These are phyloP conservation scores for Trichopria drosophilae DNA, from an alignment of 2,888 invertebrate species.

Conservation along the genomic window DNA sequence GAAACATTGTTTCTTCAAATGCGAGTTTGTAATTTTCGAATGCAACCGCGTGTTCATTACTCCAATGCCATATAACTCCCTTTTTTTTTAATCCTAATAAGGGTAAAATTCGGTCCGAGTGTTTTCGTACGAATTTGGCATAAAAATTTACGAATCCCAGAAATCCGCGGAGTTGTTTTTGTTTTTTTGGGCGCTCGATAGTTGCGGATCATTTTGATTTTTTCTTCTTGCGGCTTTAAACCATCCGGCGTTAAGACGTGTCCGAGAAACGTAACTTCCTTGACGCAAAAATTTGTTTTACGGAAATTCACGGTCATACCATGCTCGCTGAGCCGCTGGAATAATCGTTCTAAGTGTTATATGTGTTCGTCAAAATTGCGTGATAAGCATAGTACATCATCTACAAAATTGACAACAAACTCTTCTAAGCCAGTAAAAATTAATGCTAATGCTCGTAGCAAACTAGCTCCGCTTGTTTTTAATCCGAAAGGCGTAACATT, in stretches of 20 bases:
- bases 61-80: constrained; percentile 24
- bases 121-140: constrained; percentile 9
- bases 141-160: no score
- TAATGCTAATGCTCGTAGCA: no score
- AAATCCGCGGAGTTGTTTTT: constrained; percentile 18
- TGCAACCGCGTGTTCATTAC: constrained; percentile 8
- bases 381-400: neutral
- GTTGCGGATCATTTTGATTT: constrained; percentile 9
- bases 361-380: neutral
- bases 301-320: no score
- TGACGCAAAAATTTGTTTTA: no score
- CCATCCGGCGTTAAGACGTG: no score
- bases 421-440: neutral
- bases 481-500: no score
- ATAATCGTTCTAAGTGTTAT: neutral
- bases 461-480: no score
- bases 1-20: constrained; percentile 15
- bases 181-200: constrained; percentile 11
- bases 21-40: constrained; percentile 21
- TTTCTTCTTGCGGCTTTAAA: no score
- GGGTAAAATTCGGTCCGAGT: constrained; percentile 13
- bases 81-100: constrained; percentile 25
- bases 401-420: neutral
- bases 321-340: neutral
- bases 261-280: no score